Evolutionary conservation across 2,888 invertebrate species (phyloP), one percentile per base, ranked within the genome.

Genomic region (Chelonus formosanus): DNA sequence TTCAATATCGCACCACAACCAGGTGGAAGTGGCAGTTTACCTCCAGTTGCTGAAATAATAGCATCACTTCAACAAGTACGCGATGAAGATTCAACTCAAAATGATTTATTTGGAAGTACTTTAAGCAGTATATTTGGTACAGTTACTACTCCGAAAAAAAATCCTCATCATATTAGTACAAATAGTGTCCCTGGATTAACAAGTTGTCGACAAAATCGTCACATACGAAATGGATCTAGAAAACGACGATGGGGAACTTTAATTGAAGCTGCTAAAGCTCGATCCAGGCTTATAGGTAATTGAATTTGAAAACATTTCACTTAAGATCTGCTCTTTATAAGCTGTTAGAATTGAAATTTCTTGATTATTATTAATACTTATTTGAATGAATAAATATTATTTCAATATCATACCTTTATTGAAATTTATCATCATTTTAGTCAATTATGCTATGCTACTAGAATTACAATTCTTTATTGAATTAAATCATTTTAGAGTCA

Each of bases 1-100:
- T 96, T 96, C 88, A 95, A 96, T 86, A 95, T 95, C 73, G 92
- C 91, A 10, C 91, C 93, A 43, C 90, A 90, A 43, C 89, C 90
- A 0, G 74, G 80, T 36, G 76, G 79, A 32, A 78, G 78, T 63
- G 77, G 79, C 43, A 88, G 88, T 10, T 85, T 93, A 72, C 90
- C 92, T 61, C 92, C 93, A 0, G 92, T 93, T 36, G 92, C 92
- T 69, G 93, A 93, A 85, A 91, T 92, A 83, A 89, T 91, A 74
- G 91, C 92, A 3, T 91, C 92, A 20, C 84, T 92, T 72, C 92
- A 92, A 80, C 89, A 89, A 79, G 88, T 86, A 40, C 86, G 86
- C 45, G 85, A 86, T 54, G 83, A 78, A 74, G 78, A 86, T 77
- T 79, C 85, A 78, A 88, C 88, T 78, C 80, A 88, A 80, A 86